Evolutionary conservation across 2,888 invertebrate species (phyloP).

Genomic region (Tryphoninae sp.): DNA sequence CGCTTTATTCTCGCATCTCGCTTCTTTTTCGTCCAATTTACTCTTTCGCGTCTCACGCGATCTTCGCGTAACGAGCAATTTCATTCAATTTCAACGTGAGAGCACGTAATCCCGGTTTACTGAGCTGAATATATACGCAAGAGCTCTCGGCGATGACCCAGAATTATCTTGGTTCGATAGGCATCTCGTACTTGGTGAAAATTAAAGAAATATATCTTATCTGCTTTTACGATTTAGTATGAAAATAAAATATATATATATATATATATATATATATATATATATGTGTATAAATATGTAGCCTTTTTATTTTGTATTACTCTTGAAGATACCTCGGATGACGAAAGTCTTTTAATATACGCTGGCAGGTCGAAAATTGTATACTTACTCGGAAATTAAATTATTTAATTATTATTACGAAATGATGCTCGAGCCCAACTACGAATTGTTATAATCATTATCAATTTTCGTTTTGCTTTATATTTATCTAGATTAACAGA

Average conservation of each 20-base stretch:
- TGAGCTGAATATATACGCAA: constrained; percentile 1
- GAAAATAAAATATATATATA: background rate
- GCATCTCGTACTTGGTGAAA: constrained; percentile 37
- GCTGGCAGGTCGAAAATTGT: too few relatives aligned
- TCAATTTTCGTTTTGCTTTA: too few relatives aligned
- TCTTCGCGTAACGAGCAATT: constrained; percentile 36
- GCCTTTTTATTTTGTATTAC: background rate
- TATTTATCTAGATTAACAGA: too few relatives aligned
- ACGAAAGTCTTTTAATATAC: too few relatives aligned
- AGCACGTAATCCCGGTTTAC: constrained; percentile 20
- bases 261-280: constrained; percentile 6
- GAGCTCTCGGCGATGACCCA: constrained; percentile 11
- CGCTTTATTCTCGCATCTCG: background rate
- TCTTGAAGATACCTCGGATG: background rate
- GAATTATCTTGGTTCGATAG: constrained; percentile 30
- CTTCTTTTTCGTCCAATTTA: constrained; percentile 1
- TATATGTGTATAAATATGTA: constrained; percentile 6
- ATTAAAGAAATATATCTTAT: constrained; percentile 17
- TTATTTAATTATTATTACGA: too few relatives aligned
- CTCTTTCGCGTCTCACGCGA: constrained; percentile 14
- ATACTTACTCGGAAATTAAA: too few relatives aligned
- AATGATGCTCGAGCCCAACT: too few relatives aligned
- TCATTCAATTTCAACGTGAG: constrained; percentile 38
- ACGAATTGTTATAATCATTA: too few relatives aligned
- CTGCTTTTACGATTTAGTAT: background rate